Percentiles rank a stretch among this genome's conserved stretches.
Evolutionary conservation across 2,888 invertebrate species (phyloP).

Genomic region (Leptopilina syphax): DNA sequence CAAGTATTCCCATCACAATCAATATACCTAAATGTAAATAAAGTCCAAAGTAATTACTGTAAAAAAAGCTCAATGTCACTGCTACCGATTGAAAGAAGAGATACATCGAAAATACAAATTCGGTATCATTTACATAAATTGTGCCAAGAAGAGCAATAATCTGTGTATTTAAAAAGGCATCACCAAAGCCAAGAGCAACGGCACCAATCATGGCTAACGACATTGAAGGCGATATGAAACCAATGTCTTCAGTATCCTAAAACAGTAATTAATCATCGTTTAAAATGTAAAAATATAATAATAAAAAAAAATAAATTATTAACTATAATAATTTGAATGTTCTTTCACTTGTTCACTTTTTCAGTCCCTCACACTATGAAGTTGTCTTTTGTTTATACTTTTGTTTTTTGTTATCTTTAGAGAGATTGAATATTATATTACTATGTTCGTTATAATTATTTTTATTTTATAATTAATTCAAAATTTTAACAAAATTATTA

Average conservation of each 20-base stretch:
- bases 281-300: not conserved
- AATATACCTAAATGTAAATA: slow-evolving; percentile 86
- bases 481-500: too few species aligned
- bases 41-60: slow-evolving; percentile 85
- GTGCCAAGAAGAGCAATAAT: slow-evolving; percentile 95
- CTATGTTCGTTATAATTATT: too few species aligned
- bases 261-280: slow-evolving; percentile 47
- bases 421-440: too few species aligned
- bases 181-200: slow-evolving; percentile 95
- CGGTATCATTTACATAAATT: slow-evolving; percentile 91
- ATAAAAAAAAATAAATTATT: too few species aligned
- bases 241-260: slow-evolving; percentile 77
- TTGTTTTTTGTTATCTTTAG: too few species aligned
- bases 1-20: slow-evolving; percentile 83
- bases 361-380: too few species aligned
- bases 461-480: too few species aligned
- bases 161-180: slow-evolving; percentile 98
- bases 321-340: too few species aligned
- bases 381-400: too few species aligned
- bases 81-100: slow-evolving; percentile 94
- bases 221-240: slow-evolving; percentile 79
- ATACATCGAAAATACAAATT: slow-evolving; percentile 97
- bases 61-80: slow-evolving; percentile 91
- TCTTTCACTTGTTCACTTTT: too few species aligned
- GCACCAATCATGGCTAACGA: slow-evolving; percentile 91